Evolutionary conservation across 2,888 invertebrate genomes (phyloP).

Genomic region (Drosophila affinis): DNA sequence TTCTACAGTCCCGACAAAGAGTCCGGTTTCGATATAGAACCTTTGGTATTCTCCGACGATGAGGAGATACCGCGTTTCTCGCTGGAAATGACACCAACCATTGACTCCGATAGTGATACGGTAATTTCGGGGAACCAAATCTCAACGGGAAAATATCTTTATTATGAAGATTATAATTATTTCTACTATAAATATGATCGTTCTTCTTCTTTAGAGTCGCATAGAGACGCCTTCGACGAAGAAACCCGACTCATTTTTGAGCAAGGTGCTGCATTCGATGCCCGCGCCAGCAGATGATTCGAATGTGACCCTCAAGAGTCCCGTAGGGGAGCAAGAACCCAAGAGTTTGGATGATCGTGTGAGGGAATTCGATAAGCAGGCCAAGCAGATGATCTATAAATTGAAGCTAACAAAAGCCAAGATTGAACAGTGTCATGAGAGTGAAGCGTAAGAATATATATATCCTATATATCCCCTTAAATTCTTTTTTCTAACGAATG

Average conservation of each 20-base stretch:
- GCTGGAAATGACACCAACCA: conserved; percentile 83
- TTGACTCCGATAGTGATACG: conserved; percentile 84
- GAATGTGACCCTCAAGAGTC: conserved; percentile 74
- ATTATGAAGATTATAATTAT: not conserved
- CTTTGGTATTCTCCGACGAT: conserved; percentile 86
- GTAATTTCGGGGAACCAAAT: conserved; percentile 69
- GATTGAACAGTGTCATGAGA: conserved; percentile 80
- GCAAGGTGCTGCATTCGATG: conserved; percentile 76
- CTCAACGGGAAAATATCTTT: not conserved
- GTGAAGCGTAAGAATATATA: conserved; percentile 74
- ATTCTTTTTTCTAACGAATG: not conserved
- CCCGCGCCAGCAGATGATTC: conserved; percentile 77
- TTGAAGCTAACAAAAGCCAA: conserved; percentile 81
- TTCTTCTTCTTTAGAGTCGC: conserved; percentile 75
- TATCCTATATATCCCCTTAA: not conserved
- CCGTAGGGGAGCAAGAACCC: conserved; percentile 53
- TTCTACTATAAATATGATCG: conserved; percentile 14
- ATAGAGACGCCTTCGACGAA: conserved; percentile 82
- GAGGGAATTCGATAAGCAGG: conserved; percentile 82
- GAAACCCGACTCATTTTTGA: conserved; percentile 79
- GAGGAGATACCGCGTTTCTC: conserved; percentile 85
- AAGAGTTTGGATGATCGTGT: conserved; percentile 82
- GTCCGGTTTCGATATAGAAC: conserved; percentile 84
- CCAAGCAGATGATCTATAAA: conserved; percentile 83
- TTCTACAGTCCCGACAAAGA: conserved; percentile 87